Conservation (phyloP, 2,797 vertebrate genomes). For the Microctenopoma stevenorrisi region DNA sequence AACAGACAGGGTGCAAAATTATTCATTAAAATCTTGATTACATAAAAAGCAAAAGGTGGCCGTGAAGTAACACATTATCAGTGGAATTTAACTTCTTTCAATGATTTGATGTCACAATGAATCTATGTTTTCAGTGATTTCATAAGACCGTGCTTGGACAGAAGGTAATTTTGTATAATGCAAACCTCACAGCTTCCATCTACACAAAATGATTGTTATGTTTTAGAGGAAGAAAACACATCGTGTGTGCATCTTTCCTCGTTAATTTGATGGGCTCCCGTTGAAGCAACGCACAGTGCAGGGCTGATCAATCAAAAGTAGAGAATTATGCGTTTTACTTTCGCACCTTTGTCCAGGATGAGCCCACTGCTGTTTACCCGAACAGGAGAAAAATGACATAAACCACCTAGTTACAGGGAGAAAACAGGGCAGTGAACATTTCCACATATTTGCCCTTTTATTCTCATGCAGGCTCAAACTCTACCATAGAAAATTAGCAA, state of each 20-base stretch:
- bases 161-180: not conserved
- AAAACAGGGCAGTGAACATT: constrained; percentile 1
- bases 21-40: not conserved
- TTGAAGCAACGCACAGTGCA: constrained; percentile 12
- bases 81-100: constrained; percentile 2
- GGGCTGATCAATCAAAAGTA: constrained; percentile 29
- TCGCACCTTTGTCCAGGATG: not conserved
- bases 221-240: not conserved
- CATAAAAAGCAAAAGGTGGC: constrained; percentile 12
- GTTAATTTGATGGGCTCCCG: constrained; percentile 42
- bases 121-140: not conserved
- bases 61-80: constrained; percentile 1
- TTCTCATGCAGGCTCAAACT: constrained; percentile 25
- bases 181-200: not conserved
- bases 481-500: constrained; percentile 18
- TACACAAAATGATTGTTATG: constrained; percentile 5
- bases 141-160: not conserved
- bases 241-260: constrained; percentile 3
- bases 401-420: not conserved
- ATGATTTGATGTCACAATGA: constrained; percentile 1
- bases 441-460: constrained; percentile 7
- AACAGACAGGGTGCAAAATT: not conserved
- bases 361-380: not conserved
- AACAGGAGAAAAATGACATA: not conserved
- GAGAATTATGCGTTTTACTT: constrained; percentile 14